Base-by-base conservation (phyloP, 2,888 invertebrate genomes). In the Pachymerium ferrugineum region DNA sequence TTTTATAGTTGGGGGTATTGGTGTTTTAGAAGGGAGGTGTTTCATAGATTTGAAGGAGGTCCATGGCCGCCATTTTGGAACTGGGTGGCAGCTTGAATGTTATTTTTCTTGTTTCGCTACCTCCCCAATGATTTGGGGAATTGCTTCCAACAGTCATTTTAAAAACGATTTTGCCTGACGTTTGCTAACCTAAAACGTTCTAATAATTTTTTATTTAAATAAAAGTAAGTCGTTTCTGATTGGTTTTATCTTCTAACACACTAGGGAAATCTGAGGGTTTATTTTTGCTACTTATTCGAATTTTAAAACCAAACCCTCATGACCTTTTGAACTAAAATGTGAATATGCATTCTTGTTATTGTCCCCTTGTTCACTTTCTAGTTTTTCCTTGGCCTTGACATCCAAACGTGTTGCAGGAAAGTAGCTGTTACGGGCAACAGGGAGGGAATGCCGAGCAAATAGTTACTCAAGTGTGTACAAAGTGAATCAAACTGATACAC, bases 81-180 rank as follows among this genome's bases (percentile, higher is more conserved):
- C 62, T 62, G 62, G 62, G 62, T 62, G 62, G 62, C 62, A 62
- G 62, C 62, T 62, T 62, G 62, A 28, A 62, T 62, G 62, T 62
- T 62, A 62, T 62, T 62, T 62, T 62, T 62, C 62, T 62, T 62
- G 62, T 62, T 62, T 62, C 62, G 62, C 62, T 62, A 62, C 62
- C 62, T 62, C 62, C 62, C 62, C 62, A 28, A 62, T 28, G 25
- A 28, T 22, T 62, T 22, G 62, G 62, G 62, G 62, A 62, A 62
- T 62, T 62, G 28, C 16, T 62, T 28, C 28, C 62, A 25, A 25
- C 25, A 62, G 25, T 62, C 62, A 25, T 28, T 54, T 62, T n/a
- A 10, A 8, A 62, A 62, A 10, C 62, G 62, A 14, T 12, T 3
- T 28, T 25, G n/a, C n/a, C n/a, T n/a, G n/a, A n/a, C n/a, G n/a